Evolutionary conservation across 2,113 vertebrate genomes (phyloP), one percentile per base, ranked within the genome.

Genomic region (Upupa epops): DNA sequence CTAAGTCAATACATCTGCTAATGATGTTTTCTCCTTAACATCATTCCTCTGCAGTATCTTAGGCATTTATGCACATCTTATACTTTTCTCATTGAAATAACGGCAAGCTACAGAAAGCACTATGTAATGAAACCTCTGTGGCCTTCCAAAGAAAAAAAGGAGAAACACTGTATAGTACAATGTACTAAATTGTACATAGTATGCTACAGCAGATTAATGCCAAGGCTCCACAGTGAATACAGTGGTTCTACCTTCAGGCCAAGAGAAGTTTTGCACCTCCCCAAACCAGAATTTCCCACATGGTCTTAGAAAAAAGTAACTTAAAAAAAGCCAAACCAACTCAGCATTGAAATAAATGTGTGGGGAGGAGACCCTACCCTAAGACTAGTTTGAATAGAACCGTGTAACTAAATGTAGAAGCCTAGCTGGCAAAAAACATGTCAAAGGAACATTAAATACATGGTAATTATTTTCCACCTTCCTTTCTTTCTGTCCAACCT

Each of bases 311-410:
- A 83, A 63, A 76, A 79, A 2, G 37, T 48, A 19, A 6, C 28
- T 13, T 2, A 3, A 8, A 46, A 26, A 88, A 8, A 3, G 1
- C 9, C 11, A 3, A 5, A 32, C 26, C 26, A 22, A 34, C 1
- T 6, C 18, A 58, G 3, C 13, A 37, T 0, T 54, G 31, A 92
- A 61, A 73, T 18, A 61, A 70, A 34, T 25, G 0, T 0, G 0
- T 15, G 6, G 10, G 32, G 11, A 45, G 5, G 3, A 4, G 4
- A 52, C 51, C 24, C 20, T 19, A 25, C 7, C 5, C 17, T 37
- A 51, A 75, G 74, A 28, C 4, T 63, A 5, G 1, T 3, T n/a
- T 82, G 7, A 79, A 10, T 42, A 75, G 8, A 76, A 72, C 54
- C 24, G 5, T 64, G 2, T 37, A 45, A 40, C 2, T 60, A 60